Evolutionary conservation across 2,888 invertebrate genomes (phyloP).

Genomic region (Patella ulyssiponensis): DNA sequence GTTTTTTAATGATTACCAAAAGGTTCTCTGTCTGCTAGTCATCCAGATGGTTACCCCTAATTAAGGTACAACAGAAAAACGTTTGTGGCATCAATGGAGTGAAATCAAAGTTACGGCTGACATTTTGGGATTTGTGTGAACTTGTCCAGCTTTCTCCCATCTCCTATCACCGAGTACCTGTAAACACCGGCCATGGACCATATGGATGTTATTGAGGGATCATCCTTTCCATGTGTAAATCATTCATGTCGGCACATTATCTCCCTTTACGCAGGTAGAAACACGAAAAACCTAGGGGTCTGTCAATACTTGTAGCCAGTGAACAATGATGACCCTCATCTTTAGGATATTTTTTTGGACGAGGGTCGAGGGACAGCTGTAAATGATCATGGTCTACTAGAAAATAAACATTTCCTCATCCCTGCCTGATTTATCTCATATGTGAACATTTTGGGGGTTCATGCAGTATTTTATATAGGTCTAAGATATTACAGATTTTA

Average conservation of each 20-base stretch:
- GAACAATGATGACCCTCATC: slow-evolving; percentile 12
- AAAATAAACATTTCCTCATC: slow-evolving; percentile 11
- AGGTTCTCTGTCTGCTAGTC: neutral
- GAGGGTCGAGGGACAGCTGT: neutral
- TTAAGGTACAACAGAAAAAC: neutral
- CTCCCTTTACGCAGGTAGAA: neutral
- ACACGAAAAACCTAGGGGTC: neutral
- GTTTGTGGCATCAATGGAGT: too few relatives aligned
- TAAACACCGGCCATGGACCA: neutral
- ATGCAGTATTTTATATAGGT: neutral
- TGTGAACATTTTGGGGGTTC: slow-evolving; percentile 4
- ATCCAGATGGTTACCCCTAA: neutral
- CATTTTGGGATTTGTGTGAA: too few relatives aligned
- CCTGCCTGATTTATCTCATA: neutral
- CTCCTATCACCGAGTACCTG: too few relatives aligned
- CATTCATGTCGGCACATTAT: neutral
- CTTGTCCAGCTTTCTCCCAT: too few relatives aligned
- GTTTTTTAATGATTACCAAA: slow-evolving; percentile 8
- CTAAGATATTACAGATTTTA: too few relatives aligned
- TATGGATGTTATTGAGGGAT: neutral
- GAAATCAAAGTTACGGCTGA: too few relatives aligned
- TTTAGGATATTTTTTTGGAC: neutral
- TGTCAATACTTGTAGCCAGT: neutral
- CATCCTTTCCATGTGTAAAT: too few relatives aligned
- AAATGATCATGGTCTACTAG: slow-evolving; percentile 3